phyloP scores from a whole-genome alignment of 2,113 vertebrate species.

The Grus americana region DNA sequence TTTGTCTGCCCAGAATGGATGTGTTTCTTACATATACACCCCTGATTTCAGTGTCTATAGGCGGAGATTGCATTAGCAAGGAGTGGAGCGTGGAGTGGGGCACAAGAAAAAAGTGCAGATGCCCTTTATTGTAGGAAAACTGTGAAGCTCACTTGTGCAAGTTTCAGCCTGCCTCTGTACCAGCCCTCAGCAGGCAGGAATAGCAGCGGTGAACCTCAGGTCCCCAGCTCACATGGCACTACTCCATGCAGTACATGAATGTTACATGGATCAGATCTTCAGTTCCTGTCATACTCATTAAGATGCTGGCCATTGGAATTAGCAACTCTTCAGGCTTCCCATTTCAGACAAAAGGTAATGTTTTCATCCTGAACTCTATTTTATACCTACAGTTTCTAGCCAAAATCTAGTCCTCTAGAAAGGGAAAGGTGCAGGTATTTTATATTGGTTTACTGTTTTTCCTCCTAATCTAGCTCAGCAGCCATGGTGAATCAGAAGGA shows the following conservation, averaged over 20 bases:
- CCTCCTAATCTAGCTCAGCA: background rate
- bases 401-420: background rate
- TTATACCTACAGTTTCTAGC: background rate
- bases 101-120: background rate
- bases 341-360: background rate
- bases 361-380: background rate
- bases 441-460: background rate
- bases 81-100: background rate
- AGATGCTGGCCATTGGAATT: background rate
- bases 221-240: background rate
- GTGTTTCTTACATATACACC: background rate
- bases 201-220: background rate
- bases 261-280: background rate
- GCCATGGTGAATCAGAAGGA: background rate
- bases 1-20: background rate
- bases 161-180: background rate
- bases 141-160: background rate
- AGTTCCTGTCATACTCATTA: background rate
- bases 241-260: background rate
- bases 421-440: background rate
- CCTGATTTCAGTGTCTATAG: background rate
- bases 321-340: background rate
- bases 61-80: background rate
- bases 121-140: background rate
- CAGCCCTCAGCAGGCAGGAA: background rate